phyloP scores from a whole-genome alignment of 2,888 invertebrate species.

The Deilephila porcellus region DNA sequence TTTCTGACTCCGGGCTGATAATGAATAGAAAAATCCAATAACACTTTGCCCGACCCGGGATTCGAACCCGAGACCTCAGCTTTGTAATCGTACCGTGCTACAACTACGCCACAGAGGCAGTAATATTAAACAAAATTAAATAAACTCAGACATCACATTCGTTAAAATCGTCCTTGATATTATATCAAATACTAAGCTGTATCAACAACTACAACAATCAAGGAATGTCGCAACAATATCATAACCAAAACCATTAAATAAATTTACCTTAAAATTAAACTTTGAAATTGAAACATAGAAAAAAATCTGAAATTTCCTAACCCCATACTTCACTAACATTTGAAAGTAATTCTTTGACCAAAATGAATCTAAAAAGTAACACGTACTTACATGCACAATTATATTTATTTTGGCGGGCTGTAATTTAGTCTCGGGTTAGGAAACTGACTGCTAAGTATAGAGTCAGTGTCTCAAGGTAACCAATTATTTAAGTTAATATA shows the following conservation, averaged over 20 bases:
- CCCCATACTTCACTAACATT: neutral
- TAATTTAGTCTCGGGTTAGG: slow-evolving; percentile 7
- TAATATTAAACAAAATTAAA: no score
- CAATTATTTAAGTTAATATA: neutral
- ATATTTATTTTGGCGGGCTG: slow-evolving; percentile 9
- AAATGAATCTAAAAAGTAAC: slow-evolving; percentile 21
- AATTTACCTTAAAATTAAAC: neutral
- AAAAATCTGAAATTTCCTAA: neutral
- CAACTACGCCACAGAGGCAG: no score
- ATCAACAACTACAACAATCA: neutral
- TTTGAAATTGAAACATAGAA: neutral
- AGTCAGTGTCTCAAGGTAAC: slow-evolving; percentile 16
- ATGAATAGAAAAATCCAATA: no score
- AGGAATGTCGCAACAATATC: neutral
- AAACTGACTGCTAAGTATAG: slow-evolving; percentile 7
- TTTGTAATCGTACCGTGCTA: no score
- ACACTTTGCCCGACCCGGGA: no score
- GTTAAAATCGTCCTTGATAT: neutral
- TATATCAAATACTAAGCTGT: neutral
- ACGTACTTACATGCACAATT: slow-evolving; percentile 13
- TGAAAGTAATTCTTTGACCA: slow-evolving; percentile 9
- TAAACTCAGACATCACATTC: neutral
- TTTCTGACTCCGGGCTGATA: no score
- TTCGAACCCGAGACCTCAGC: no score
- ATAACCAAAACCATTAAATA: neutral